Conservation (phyloP, 2,888 invertebrate species). For the Tupiocoris notatus region DNA sequence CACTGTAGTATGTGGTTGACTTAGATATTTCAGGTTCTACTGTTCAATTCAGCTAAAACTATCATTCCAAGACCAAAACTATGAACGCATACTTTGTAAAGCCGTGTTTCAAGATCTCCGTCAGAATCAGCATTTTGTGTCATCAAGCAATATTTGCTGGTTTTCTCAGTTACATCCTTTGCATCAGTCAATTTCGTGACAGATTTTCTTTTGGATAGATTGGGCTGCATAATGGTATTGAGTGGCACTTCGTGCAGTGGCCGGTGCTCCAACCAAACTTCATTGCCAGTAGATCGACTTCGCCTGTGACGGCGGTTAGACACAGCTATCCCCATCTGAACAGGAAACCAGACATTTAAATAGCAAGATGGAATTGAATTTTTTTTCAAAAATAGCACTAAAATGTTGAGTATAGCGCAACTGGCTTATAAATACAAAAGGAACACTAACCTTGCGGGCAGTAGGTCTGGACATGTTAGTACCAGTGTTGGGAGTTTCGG, state of each 20-base stretch:
- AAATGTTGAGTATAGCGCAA: no score
- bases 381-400: no score
- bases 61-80: no score
- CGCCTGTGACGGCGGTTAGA: constrained; percentile 70
- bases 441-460: constrained; percentile 25
- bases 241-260: constrained; percentile 75
- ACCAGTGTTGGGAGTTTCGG: constrained; percentile 2
- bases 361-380: neutral
- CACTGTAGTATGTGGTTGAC: no score
- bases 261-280: constrained; percentile 85
- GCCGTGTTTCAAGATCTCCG: constrained; percentile 88
- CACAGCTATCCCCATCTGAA: neutral
- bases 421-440: no score
- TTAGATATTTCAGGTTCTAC: no score
- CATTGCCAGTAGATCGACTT: constrained; percentile 75
- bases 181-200: constrained; percentile 77
- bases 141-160: constrained; percentile 86
- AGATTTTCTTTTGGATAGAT: constrained; percentile 76
- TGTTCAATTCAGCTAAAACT: no score
- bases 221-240: constrained; percentile 87
- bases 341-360: neutral
- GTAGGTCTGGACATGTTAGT: constrained; percentile 8
- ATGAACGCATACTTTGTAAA: constrained; percentile 88
- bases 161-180: constrained; percentile 69
- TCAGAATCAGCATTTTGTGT: constrained; percentile 89